phyloP scores from a whole-genome alignment of 2,113 vertebrate species.

The Lamprologus speciosus region DNA sequence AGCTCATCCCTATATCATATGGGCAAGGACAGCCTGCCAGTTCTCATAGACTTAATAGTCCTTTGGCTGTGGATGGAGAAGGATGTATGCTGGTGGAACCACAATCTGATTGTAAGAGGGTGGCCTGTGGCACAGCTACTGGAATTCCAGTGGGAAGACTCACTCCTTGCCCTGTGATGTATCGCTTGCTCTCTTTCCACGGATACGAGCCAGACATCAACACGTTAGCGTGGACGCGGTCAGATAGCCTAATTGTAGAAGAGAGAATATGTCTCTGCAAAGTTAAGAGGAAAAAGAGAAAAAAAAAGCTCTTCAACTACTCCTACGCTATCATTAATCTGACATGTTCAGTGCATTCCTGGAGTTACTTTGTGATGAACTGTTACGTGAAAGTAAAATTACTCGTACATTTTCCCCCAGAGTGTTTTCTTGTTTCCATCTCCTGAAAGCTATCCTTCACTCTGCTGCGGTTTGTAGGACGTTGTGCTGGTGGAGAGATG shows the following conservation, averaged over 20 bases:
- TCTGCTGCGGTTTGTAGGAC: slow-evolving; percentile 1
- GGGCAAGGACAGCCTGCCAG: slow-evolving; percentile 26
- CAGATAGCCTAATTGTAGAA: slow-evolving; percentile 1
- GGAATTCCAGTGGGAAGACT: slow-evolving; percentile 47
- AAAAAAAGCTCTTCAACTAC: not conserved
- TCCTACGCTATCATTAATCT: not conserved
- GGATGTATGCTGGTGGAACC: slow-evolving; percentile 43
- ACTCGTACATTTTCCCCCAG: not conserved
- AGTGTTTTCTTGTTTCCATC: not conserved
- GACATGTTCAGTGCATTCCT: slow-evolving; percentile 5
- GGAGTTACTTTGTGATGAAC: not conserved
- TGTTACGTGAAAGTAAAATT: not conserved
- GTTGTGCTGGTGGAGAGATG: not conserved
- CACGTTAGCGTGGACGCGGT: slow-evolving; percentile 7
- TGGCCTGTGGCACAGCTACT: slow-evolving; percentile 36
- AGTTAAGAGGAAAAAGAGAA: not conserved
- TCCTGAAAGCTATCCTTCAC: not conserved
- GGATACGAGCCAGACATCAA: slow-evolving; percentile 32
- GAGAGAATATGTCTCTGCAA: not conserved
- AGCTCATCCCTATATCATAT: slow-evolving; percentile 23
- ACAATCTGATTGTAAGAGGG: slow-evolving; percentile 51
- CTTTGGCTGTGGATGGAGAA: slow-evolving; percentile 38
- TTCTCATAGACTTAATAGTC: slow-evolving; percentile 44
- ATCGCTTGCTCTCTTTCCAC: slow-evolving; percentile 27
- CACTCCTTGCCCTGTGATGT: slow-evolving; percentile 5